Percentiles rank a stretch among this genome's conserved stretches.
These are phyloP conservation scores for Bos indicus DNA, from an alignment of 2,113 vertebrate species.

Conservation along the genomic window DNA sequence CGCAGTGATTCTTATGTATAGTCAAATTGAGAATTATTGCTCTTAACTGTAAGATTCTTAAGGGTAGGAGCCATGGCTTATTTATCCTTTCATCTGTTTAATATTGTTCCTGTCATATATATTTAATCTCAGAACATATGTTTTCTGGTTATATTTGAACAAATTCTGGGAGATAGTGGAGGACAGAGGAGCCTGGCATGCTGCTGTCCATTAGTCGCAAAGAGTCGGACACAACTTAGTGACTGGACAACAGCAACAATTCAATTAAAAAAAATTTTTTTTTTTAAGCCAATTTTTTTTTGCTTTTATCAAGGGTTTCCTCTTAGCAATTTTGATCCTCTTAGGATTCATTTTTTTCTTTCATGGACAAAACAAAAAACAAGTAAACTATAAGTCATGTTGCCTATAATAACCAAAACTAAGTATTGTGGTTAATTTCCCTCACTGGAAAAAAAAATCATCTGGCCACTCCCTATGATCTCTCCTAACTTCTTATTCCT, in stretches of 20 bases:
- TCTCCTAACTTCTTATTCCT: background rate
- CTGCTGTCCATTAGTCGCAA: accelerated
- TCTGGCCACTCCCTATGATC: background rate
- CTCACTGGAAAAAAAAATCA: background rate
- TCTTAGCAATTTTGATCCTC: background rate
- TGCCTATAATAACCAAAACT: background rate
- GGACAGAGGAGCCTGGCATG: background rate
- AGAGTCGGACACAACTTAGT: background rate
- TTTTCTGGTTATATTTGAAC: background rate
- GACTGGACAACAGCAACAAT: background rate
- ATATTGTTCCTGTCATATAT: background rate
- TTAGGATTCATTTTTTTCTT: background rate
- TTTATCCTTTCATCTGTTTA: background rate
- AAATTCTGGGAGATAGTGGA: background rate
- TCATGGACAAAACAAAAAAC: background rate
- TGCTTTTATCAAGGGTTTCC: background rate
- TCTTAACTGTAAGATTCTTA: background rate
- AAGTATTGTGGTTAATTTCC: background rate
- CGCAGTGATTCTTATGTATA: background rate
- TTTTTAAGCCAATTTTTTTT: background rate
- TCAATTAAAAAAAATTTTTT: background rate
- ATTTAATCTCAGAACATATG: background rate
- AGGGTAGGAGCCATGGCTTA: background rate
- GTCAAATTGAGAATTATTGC: background rate
- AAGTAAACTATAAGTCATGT: background rate